Base-by-base conservation (phyloP, 2,888 invertebrate species). In the Dynastes maya region DNA sequence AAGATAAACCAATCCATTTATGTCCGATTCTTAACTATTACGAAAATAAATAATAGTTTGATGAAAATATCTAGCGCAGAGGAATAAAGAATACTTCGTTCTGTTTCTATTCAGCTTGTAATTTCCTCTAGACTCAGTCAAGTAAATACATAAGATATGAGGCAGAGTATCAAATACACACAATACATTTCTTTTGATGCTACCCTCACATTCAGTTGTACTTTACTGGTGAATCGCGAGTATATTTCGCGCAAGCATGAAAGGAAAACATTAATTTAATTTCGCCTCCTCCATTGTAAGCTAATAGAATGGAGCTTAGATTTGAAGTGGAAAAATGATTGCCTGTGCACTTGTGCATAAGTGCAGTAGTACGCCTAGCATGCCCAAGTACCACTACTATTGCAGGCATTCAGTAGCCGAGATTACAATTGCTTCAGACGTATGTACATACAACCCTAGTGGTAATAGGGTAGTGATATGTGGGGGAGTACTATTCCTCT, bases 191-290 rank as follows among this genome's bases (percentile, higher is more conserved):
- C 32, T 5, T 37, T 37, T 55, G 55, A 6, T 55, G 32, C 2
- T 37, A 37, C 6, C 0, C 32, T 4, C 32, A 37, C 32, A 37
- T n/a, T 55, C 55, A 2, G 55, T 8, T 55, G 55, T 22, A 55
- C 55, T 55, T n/a, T 55, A 22, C 55, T 6, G 2, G n/a, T 5
- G 55, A 13, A 16, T 55, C 55, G 55, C n/a, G 16, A 6, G 11
- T n/a, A 55, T 55, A 55, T 55, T n/a, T 55, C 55, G 3, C n/a
- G 6, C 55, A 13, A 1, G n/a, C 55, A 8, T 2, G 55, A 55
- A 55, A 55, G n/a, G 55, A 61, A 27, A 61, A 61, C 27, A 61
- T 61, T 61, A 61, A 61, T 61, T 61, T 9, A 9, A 61, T 61
- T 61, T 61, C 61, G 11, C 61, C 16, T 22, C 16, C 55, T 45